Base-by-base conservation (phyloP, 2,113 vertebrate species). In the Limanda limanda region DNA sequence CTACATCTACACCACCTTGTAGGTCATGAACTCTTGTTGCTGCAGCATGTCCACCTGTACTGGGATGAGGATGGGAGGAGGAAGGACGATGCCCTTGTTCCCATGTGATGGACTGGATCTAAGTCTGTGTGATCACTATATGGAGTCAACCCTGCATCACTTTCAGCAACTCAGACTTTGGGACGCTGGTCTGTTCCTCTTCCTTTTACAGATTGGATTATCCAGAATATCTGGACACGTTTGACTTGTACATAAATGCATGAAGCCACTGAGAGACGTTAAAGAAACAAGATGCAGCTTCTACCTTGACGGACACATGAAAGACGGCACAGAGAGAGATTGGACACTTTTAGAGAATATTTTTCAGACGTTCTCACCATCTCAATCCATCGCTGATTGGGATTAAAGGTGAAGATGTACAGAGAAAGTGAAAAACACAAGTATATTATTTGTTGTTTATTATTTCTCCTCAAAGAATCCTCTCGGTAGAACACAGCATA, bases 1-100 rank as follows among this genome's bases (percentile, higher is more conserved):
- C 68, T 99, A 99, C 89, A 98, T 99, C 81, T 99, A 99, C 91
- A 99, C 97, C 70, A 99, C 98, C 0, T 86, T 99, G 88, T 99
- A 92, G 88, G 31, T 58, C 52, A 58, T 5, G 1, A 54, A 54
- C 55, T 68, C 12, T 52, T 25, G 37, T 14, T 14, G 45, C 52
- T 15, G 17, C 42, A 51, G 4, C 2, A 74, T 81, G 61, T 18
- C 13, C 48, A 65, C 68, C 59, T 25, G 57, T 57, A 45, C 23
- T 62, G 56, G 81, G 57, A 62, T 48, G 45, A 81, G 25, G 59
- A 75, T 42, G 71, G 58, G 35, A 13, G 66, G 64, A 47, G n/a
- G 24, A 6, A 67, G 67, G 45, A 68, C 51, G 68, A 84, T 45
- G 64, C 20, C 24, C 13, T 64, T 67, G 59, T 66, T 57, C 24